Percentiles rank a stretch among this genome's conserved stretches.
phyloP scores from a whole-genome alignment of 1,140 invertebrate genomes.

The Panulirus ornatus region DNA sequence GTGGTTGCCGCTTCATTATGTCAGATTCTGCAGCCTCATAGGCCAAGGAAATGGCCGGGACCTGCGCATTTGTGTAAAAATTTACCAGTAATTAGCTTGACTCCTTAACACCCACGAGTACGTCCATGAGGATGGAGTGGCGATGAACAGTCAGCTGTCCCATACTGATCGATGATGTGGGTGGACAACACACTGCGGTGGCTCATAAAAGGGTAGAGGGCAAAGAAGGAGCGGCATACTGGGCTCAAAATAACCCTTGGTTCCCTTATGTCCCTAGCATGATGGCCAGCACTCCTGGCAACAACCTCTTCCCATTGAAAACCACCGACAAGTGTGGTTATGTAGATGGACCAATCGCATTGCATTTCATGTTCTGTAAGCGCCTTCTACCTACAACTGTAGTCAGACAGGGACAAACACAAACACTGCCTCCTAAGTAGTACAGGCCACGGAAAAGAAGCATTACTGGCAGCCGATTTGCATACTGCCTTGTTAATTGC shows the following conservation, averaged over 20 bases:
- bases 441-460: constrained; percentile 48
- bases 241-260: constrained; percentile 42
- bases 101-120: constrained; percentile 44
- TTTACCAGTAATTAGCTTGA: constrained; percentile 57
- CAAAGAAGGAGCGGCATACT: constrained; percentile 52
- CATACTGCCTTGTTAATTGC: neutral
- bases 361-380: constrained; percentile 62
- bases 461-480: constrained; percentile 37
- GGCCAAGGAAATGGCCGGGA: constrained; percentile 97
- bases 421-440: constrained; percentile 58
- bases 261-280: constrained; percentile 51
- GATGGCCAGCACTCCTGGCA: constrained; percentile 53
- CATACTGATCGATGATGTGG: constrained; percentile 63
- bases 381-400: constrained; percentile 57
- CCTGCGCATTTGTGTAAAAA: constrained; percentile 80
- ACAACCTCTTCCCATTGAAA: constrained; percentile 50
- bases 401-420: constrained; percentile 49
- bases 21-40: constrained; percentile 97
- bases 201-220: constrained; percentile 45
- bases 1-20: constrained; percentile 97
- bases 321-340: constrained; percentile 59
- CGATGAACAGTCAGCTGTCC: constrained; percentile 66
- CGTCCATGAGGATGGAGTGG: constrained; percentile 56
- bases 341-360: constrained; percentile 60
- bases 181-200: constrained; percentile 45